Conservation (phyloP, 2,888 invertebrate genomes). For the Callinectes sapidus region DNA sequence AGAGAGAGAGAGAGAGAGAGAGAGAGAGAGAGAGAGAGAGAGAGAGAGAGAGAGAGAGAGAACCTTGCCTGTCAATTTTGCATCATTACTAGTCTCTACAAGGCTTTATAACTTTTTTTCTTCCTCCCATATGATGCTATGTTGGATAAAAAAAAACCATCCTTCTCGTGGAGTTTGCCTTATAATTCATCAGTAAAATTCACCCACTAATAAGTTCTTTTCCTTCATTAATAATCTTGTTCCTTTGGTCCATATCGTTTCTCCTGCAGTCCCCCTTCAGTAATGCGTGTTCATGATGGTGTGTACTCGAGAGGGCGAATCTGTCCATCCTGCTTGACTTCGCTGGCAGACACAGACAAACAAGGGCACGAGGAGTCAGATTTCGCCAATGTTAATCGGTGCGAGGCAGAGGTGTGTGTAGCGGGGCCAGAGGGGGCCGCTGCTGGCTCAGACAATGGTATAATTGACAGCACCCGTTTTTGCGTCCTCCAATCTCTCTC, state of each 20-base stretch:
- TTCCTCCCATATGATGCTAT: neutral
- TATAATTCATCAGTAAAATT: neutral
- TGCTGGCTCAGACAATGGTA: neutral
- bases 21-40: too few relatives aligned
- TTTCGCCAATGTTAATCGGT: conserved; percentile 8
- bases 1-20: too few relatives aligned
- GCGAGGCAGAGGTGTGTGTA: conserved; percentile 11
- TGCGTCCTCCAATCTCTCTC: conserved; percentile 7
- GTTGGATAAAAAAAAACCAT: neutral
- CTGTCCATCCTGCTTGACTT: conserved; percentile 33
- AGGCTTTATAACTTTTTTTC: neutral
- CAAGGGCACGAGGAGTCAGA: conserved; percentile 6
- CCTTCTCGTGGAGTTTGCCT: neutral
- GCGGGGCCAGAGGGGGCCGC: neutral
- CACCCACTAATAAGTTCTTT: neutral
- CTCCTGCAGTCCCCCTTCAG: neutral
- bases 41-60: too few relatives aligned
- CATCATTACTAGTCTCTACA: neutral
- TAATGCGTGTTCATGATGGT: neutral
- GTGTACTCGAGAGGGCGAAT: neutral
- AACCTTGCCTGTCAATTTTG: neutral
- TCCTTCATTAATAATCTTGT: neutral
- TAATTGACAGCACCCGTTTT: conserved; percentile 28
- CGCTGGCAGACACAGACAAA: conserved; percentile 9
- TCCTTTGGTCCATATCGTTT: neutral